Evolutionary conservation across 2,888 invertebrate species (phyloP).

Genomic region (Agrilus biguttatus): DNA sequence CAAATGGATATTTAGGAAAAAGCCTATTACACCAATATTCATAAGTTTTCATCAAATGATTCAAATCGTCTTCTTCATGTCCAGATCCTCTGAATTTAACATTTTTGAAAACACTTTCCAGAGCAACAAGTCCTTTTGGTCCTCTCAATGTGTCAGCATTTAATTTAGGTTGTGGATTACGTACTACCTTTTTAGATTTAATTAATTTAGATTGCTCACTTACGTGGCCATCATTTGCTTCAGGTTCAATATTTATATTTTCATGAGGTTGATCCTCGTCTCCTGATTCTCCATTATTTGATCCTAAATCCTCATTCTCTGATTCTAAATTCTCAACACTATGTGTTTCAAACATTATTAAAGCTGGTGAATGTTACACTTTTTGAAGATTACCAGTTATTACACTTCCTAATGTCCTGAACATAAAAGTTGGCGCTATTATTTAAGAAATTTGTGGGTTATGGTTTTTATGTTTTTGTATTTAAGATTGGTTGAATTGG

Average conservation of each 20-base stretch:
- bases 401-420: no score
- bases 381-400: no score
- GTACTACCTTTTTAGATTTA: slow-evolving; percentile 40
- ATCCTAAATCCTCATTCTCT: slow-evolving; percentile 8
- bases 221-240: slow-evolving; percentile 27
- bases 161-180: slow-evolving; percentile 52
- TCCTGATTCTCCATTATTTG: slow-evolving; percentile 8
- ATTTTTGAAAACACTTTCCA: slow-evolving; percentile 66
- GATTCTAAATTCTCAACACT: slow-evolving; percentile 2
- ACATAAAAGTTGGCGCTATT: no score
- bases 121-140: slow-evolving; percentile 63
- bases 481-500: no score
- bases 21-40: slow-evolving; percentile 92
- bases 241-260: slow-evolving; percentile 12
- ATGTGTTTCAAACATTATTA: slow-evolving; percentile 1
- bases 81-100: slow-evolving; percentile 73
- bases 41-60: slow-evolving; percentile 61
- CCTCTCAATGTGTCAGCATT: slow-evolving; percentile 60
- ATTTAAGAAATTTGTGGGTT: no score
- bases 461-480: no score
- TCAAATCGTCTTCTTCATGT: slow-evolving; percentile 69
- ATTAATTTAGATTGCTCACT: slow-evolving; percentile 25
- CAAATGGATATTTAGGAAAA: slow-evolving; percentile 79
- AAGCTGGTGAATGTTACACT: no score
- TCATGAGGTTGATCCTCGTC: slow-evolving; percentile 9